Evolutionary conservation across 2,888 invertebrate genomes (phyloP), one percentile per base, ranked within the genome.

Genomic region (Lysandra bellargus): DNA sequence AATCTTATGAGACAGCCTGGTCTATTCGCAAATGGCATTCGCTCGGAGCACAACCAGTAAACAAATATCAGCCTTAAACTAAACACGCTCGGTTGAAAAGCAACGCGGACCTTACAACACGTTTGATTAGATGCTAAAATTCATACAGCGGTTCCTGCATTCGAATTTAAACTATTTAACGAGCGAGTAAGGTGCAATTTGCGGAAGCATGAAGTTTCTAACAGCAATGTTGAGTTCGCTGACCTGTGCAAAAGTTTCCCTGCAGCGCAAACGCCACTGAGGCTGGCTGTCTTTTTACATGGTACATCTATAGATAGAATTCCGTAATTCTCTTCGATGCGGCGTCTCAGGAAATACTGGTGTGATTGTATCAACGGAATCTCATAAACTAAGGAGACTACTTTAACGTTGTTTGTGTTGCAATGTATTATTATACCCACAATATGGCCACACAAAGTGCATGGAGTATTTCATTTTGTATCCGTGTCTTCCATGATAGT

Each of bases 71-170:
- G 85, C 85, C 80, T 79, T 86, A 85, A 17, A 12, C 0, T 9
- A 14, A 44, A 74, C 3, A 2, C 0, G 2, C 72, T 80, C 85
- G 82, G 81, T 79, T 81, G 79, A 79, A 84, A 82, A 84, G 85
- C 85, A 69, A 72, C 81, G 80, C 80, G 80, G 77, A 53, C n/a
- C 49, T 61, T 40, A 82, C 88, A 88, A 90, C 91, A 86, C 87
- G 91, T 91, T 90, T 91, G 88, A 87, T 91, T 90, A 90, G 88
- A 89, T 88, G 87, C 87, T 88, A 85, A 87, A 85, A 86, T 82
- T 85, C 82, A 81, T 83, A 84, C 78, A 69, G 80, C 2, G 23
- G 4, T 2, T 2, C n/a, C 23, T 33, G 61, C 78, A 73, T 33
- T 78, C 33, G 64, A 81, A 30, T 83, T 78, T 85, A 69, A 40